Conservation (phyloP, 2,888 invertebrate genomes). For the Spilarctia lutea region DNA sequence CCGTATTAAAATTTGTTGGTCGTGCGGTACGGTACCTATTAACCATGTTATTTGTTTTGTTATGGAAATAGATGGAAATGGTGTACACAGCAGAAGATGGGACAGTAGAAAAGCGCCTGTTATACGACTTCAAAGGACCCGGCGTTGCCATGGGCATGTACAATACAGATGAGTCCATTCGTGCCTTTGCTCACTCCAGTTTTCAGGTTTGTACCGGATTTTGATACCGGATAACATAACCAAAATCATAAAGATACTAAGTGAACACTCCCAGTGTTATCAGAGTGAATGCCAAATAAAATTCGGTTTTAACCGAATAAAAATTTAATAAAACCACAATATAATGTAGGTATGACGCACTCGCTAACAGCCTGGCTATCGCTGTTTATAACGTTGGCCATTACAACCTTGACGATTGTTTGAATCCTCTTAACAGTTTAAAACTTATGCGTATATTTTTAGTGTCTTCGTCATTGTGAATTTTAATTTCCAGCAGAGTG, state of each 20-base stretch:
- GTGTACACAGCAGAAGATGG: conserved; percentile 90
- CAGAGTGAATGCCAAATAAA: conserved; percentile 11
- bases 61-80: conserved; percentile 87
- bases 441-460: background rate
- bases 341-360: conserved; percentile 31
- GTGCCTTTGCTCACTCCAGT: conserved; percentile 94
- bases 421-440: background rate
- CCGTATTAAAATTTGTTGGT: background rate
- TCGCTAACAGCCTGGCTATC: conserved; percentile 6
- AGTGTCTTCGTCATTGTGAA: background rate
- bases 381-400: background rate
- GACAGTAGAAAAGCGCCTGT: conserved; percentile 82
- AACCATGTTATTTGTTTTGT: background rate
- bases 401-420: background rate
- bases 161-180: conserved; percentile 95
- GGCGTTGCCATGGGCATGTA: conserved; percentile 96
- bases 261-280: conserved; percentile 9
- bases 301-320: background rate
- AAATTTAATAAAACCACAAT: conserved; percentile 17
- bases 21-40: background rate
- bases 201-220: conserved; percentile 87
- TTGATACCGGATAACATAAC: background rate
- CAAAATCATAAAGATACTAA: background rate
- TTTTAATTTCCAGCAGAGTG: background rate
- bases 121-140: conserved; percentile 90